phyloP scores from a whole-genome alignment of 2,113 vertebrate species.

The Lepus americanus region DNA sequence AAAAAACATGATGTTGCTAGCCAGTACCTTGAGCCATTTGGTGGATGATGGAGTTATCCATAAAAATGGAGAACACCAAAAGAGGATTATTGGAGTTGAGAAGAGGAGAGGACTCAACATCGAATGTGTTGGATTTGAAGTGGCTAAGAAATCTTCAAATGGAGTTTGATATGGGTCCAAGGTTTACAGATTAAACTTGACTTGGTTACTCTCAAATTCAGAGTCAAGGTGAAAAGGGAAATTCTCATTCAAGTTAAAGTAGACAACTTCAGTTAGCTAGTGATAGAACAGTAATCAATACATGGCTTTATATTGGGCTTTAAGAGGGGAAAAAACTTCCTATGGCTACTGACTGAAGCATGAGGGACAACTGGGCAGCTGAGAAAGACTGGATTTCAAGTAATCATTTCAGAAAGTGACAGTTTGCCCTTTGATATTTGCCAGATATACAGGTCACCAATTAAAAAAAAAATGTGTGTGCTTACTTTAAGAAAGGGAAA shows the following conservation, averaged over 20 bases:
- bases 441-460: background rate
- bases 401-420: constrained; percentile 5
- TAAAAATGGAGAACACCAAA: background rate
- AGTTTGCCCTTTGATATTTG: background rate
- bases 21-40: background rate
- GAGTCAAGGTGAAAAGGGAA: constrained; percentile 42
- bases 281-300: background rate
- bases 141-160: background rate
- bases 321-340: background rate
- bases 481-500: constrained; percentile 1
- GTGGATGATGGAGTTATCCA: background rate
- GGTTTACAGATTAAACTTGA: constrained; percentile 24
- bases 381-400: constrained; percentile 45
- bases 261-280: background rate
- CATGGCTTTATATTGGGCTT: background rate
- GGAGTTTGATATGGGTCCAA: background rate
- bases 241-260: constrained; percentile 19
- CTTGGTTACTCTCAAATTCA: constrained; percentile 31
- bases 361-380: background rate
- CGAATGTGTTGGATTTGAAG: background rate
- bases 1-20: background rate
- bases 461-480: background rate
- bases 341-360: background rate
- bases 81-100: background rate
- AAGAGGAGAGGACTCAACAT: background rate